Conservation (phyloP, 2,113 vertebrate species). For the Oreochromis spilurus region DNA sequence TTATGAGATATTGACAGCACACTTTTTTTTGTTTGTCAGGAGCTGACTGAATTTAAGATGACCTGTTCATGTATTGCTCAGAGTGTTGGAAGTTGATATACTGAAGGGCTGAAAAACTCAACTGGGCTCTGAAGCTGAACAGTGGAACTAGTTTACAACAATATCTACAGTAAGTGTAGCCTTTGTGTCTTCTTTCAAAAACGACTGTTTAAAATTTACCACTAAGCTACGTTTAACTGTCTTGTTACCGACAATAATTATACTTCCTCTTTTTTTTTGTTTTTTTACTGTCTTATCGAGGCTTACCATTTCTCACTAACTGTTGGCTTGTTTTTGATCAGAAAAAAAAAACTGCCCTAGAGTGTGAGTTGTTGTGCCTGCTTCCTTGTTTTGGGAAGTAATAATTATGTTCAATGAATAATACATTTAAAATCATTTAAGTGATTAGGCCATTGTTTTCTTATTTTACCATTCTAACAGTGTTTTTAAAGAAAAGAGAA, state of each 20-base stretch:
- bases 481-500: background rate
- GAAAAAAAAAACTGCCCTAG: background rate
- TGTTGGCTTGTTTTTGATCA: background rate
- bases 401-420: background rate
- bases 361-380: background rate
- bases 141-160: background rate
- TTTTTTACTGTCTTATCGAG: background rate
- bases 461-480: background rate
- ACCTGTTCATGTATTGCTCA: background rate
- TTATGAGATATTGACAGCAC: background rate
- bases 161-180: constrained; percentile 9
- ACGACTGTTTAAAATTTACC: background rate
- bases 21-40: background rate
- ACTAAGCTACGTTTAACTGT: background rate
- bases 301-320: background rate
- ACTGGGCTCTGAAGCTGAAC: background rate
- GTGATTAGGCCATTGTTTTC: background rate
- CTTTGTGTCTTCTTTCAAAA: background rate
- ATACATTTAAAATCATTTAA: background rate
- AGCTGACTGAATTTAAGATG: background rate
- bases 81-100: background rate
- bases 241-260: background rate
- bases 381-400: background rate
- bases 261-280: background rate
- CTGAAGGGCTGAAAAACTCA: background rate